These are phyloP conservation scores for Crenuchus spilurus DNA, from an alignment of 2,797 vertebrate species.

Conservation along the genomic window DNA sequence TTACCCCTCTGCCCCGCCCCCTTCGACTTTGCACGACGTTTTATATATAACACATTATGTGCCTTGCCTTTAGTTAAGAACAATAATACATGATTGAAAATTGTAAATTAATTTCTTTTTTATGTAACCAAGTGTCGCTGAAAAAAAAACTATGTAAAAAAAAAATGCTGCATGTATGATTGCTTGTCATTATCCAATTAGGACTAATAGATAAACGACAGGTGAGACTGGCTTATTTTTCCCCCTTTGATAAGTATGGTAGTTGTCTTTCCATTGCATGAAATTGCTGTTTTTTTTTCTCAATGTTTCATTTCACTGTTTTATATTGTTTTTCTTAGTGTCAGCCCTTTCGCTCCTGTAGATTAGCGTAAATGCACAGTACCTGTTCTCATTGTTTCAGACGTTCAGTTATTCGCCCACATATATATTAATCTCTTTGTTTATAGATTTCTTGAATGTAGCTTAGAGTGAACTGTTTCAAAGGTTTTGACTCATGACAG, in stretches of 20 bases:
- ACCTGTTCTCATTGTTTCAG: constrained; percentile 46
- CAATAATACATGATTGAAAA: constrained; percentile 74
- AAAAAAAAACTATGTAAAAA: constrained; percentile 56
- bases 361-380: constrained; percentile 69
- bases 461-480: not conserved
- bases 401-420: constrained; percentile 11
- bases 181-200: constrained; percentile 71
- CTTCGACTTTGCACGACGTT: constrained; percentile 93
- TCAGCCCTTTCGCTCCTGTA: constrained; percentile 73
- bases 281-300: constrained; percentile 37
- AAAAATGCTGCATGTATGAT: constrained; percentile 84
- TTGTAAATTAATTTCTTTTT: constrained; percentile 63
- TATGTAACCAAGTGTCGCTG: constrained; percentile 78
- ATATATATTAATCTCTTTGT: constrained; percentile 1
- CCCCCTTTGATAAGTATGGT: constrained; percentile 36
- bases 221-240: constrained; percentile 40
- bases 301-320: constrained; percentile 26
- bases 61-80: constrained; percentile 94
- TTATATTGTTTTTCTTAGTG: constrained; percentile 26
- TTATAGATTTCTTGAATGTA: constrained; percentile 9
- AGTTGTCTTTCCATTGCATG: constrained; percentile 50
- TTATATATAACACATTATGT: constrained; percentile 95
- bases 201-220: constrained; percentile 55
- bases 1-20: constrained; percentile 62
- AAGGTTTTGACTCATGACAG: not conserved